A percentile compares a stretch with the other conserved stretches of the same genome.
These are phyloP conservation scores for Petrosia ficiformis DNA, from an alignment of 37 sponge, comb jelly and placozoan species.

Conservation along the genomic window DNA sequence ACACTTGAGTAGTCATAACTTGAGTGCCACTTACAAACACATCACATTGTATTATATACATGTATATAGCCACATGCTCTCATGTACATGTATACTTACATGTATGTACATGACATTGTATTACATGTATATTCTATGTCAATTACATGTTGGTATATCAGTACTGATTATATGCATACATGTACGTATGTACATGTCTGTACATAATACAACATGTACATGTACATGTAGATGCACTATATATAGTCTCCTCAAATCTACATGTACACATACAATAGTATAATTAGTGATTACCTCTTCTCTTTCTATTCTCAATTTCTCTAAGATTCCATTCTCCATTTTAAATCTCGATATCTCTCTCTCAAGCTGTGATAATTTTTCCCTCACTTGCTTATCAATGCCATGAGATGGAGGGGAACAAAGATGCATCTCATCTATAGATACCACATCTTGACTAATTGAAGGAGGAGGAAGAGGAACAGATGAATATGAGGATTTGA, in stretches of 20 bases:
- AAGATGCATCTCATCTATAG: neutral
- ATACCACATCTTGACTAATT: neutral
- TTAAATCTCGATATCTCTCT: slow-evolving; percentile 64
- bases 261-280: too few relatives aligned
- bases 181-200: neutral
- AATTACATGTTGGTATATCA: too few relatives aligned
- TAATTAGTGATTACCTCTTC: slow-evolving; percentile 59
- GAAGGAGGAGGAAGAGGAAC: neutral
- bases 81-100: too few relatives aligned
- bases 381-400: slow-evolving; percentile 36
- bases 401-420: neutral
- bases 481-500: neutral
- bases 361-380: slow-evolving; percentile 71
- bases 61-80: too few relatives aligned
- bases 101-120: too few relatives aligned
- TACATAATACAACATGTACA: neutral
- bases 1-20: too few relatives aligned
- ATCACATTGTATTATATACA: too few relatives aligned
- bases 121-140: too few relatives aligned
- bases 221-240: too few relatives aligned
- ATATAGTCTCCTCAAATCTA: neutral
- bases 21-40: too few relatives aligned
- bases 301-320: slow-evolving; percentile 54
- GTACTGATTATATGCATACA: too few relatives aligned
- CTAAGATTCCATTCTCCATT: slow-evolving; percentile 56